A percentile compares a stretch with the other conserved stretches of the same genome.
phyloP scores from a whole-genome alignment of 2,888 invertebrate species.

The Troilus luridus region DNA sequence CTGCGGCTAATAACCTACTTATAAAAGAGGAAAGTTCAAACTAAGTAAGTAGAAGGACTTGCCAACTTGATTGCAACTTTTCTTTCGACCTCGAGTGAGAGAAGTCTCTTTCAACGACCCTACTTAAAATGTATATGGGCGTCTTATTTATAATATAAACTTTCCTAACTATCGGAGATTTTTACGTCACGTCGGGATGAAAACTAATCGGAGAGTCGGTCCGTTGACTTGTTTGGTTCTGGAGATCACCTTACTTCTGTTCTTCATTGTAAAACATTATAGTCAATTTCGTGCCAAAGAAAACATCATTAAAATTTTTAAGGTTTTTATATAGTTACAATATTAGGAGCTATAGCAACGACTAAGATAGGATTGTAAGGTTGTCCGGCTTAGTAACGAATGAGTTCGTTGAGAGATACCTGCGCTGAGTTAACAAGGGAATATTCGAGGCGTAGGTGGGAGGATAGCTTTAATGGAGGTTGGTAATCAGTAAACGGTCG shows the following conservation, averaged over 20 bases:
- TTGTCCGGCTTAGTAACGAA: too few relatives aligned
- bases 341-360: too few relatives aligned
- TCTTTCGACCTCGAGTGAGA: background rate
- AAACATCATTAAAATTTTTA: background rate
- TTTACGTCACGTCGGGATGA: background rate
- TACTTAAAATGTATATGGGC: constrained; percentile 17
- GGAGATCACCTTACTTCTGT: background rate
- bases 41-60: background rate
- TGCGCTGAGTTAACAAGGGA: too few relatives aligned
- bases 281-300: background rate
- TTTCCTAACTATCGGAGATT: background rate
- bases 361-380: too few relatives aligned
- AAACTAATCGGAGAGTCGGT: background rate
- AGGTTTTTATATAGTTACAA: background rate
- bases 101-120: background rate
- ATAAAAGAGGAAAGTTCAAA: constrained; percentile 14
- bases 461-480: too few relatives aligned
- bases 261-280: background rate
- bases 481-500: too few relatives aligned
- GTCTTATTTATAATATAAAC: constrained; percentile 20
- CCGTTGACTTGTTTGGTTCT: background rate
- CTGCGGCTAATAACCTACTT: constrained; percentile 35
- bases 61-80: background rate
- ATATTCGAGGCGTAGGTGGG: too few relatives aligned
- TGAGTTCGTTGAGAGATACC: too few relatives aligned